Conservation (phyloP, 35 echinoderm and acorn worm species). For the Holothuria glaberrima region DNA sequence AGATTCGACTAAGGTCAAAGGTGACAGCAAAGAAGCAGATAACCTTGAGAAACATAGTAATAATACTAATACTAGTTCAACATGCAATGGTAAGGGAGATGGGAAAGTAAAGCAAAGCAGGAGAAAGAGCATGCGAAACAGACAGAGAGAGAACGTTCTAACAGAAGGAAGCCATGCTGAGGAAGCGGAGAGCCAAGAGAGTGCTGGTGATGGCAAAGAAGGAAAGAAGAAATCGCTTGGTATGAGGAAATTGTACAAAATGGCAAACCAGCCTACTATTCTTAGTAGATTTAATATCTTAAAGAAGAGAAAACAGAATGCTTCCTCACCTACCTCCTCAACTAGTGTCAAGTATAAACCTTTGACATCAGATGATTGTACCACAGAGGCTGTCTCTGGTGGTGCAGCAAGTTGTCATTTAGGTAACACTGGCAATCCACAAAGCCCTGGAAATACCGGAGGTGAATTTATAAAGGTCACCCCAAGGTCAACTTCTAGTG, state of each 20-base stretch:
- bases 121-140: conserved; percentile 43
- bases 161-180: not conserved
- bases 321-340: not conserved
- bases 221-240: conserved; percentile 70
- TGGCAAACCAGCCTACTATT: conserved; percentile 68
- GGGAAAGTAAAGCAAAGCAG: not conserved
- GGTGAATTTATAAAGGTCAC: not conserved
- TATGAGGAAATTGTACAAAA: conserved; percentile 47
- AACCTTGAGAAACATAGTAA: not conserved
- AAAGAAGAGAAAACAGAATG: conserved; percentile 57
- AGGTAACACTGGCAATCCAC: not conserved
- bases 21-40: not conserved
- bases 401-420: not conserved
- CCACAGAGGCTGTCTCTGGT: not conserved
- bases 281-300: conserved; percentile 53
- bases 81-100: conserved; percentile 6
- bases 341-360: not conserved
- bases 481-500: not conserved
- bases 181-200: not conserved
- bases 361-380: not conserved
- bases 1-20: not conserved
- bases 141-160: not conserved
- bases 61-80: not conserved
- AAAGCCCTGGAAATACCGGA: not conserved
- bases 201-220: not conserved